These are phyloP conservation scores for Phymanthus crucifer DNA, from an alignment of 92 coral and sea anemone species.

Conservation along the genomic window DNA sequence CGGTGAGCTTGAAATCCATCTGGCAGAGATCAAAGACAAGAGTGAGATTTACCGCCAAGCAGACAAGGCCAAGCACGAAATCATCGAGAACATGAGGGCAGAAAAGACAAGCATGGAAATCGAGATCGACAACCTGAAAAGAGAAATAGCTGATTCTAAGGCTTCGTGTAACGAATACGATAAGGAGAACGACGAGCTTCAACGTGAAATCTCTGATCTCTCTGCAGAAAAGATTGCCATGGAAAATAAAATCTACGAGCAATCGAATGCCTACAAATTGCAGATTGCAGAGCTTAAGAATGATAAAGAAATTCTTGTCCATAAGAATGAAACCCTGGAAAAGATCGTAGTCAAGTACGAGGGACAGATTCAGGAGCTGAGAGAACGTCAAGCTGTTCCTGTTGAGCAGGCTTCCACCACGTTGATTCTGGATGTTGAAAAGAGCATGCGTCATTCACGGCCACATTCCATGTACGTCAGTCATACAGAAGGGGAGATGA, in stretches of 20 bases:
- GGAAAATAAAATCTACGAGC: conserved; percentile 50
- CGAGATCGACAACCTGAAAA: conserved; percentile 52
- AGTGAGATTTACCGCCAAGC: conserved; percentile 59
- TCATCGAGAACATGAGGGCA: conserved; percentile 52
- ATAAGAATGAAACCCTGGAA: conserved; percentile 29
- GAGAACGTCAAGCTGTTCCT: conserved; percentile 27
- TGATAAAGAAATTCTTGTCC: conserved; percentile 30
- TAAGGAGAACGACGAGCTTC: conserved; percentile 39
- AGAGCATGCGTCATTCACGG: conserved; percentile 3
- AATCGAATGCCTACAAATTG: conserved; percentile 27
- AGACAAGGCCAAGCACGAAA: conserved; percentile 43
- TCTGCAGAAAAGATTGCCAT: conserved; percentile 48
- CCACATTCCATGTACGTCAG: conserved; percentile 36
- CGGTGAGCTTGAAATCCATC: conserved; percentile 51
- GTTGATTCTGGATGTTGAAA: conserved; percentile 29
- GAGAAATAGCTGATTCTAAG: conserved; percentile 43
- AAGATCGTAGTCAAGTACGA: conserved; percentile 35
- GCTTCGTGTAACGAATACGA: conserved; percentile 17
- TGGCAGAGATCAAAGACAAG: conserved; percentile 54
- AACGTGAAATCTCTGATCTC: conserved; percentile 40
- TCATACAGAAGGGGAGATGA: conserved; percentile 33
- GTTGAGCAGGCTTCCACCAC: conserved; percentile 34
- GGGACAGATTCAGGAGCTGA: conserved; percentile 37
- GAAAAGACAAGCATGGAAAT: conserved; percentile 56
- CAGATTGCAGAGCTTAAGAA: conserved; percentile 40